Evolutionary conservation across 2,797 vertebrate species (phyloP).

Genomic region (Pangasius sanitwongsei): DNA sequence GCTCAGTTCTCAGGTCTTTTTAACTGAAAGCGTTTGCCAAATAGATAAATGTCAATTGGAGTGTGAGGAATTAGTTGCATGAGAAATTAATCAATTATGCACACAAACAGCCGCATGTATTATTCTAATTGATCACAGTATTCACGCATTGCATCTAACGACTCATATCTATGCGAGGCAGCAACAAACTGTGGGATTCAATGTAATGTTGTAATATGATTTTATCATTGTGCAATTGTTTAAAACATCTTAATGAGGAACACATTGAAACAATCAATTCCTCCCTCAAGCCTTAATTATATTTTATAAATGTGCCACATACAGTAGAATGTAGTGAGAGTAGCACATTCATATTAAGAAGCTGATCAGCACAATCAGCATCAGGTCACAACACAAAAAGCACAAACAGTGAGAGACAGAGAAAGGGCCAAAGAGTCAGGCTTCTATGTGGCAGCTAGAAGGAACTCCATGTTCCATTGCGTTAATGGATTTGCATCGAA

Average conservation of each 20-base stretch:
- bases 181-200: background rate
- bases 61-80: slow-evolving; percentile 19
- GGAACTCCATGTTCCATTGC: background rate
- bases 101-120: slow-evolving; percentile 19
- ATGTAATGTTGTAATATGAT: background rate
- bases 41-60: background rate
- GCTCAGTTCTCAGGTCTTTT: background rate
- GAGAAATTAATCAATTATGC: slow-evolving; percentile 39
- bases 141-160: slow-evolving; percentile 18
- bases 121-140: slow-evolving; percentile 27
- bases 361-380: slow-evolving; percentile 11
- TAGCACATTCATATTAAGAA: background rate
- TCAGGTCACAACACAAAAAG: slow-evolving; percentile 15
- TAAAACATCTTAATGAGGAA: slow-evolving; percentile 33
- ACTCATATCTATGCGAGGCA: slow-evolving; percentile 28
- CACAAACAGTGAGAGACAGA: slow-evolving; percentile 29
- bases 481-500: background rate
- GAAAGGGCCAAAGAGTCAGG: background rate
- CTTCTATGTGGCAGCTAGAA: background rate
- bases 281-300: slow-evolving; percentile 15
- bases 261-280: slow-evolving; percentile 19
- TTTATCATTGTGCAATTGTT: slow-evolving; percentile 1
- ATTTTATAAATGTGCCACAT: background rate
- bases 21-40: background rate
- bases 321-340: slow-evolving; percentile 7